Evolutionary conservation across 2,797 vertebrate genomes (phyloP).

Genomic region (Oryzias sinensis): DNA sequence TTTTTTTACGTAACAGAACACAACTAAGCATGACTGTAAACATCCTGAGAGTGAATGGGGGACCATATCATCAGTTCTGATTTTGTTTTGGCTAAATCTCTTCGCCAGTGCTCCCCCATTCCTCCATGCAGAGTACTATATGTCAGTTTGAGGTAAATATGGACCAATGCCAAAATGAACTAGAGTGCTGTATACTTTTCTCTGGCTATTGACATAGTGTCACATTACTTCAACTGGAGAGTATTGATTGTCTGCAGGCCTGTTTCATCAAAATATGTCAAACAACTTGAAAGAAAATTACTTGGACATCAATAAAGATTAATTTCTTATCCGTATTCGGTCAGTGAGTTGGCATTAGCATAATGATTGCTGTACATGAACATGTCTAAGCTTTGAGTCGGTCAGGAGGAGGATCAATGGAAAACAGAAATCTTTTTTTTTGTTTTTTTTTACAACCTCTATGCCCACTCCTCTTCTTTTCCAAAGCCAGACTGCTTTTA

Average conservation of each 20-base stretch:
- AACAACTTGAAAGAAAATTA: slow-evolving; percentile 51
- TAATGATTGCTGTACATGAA: slow-evolving; percentile 54
- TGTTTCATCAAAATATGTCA: slow-evolving; percentile 61
- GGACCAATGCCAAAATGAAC: slow-evolving; percentile 47
- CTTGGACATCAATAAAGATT: slow-evolving; percentile 66
- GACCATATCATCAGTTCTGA: slow-evolving; percentile 21
- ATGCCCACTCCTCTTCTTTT: slow-evolving; percentile 30
- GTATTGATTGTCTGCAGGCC: slow-evolving; percentile 51
- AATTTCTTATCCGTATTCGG: slow-evolving; percentile 47
- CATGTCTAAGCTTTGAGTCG: slow-evolving; percentile 54
- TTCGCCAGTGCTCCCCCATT: slow-evolving; percentile 8
- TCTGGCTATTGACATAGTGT: slow-evolving; percentile 52
- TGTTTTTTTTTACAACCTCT: slow-evolving; percentile 5
- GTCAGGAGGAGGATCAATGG: slow-evolving; percentile 64
- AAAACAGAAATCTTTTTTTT: slow-evolving; percentile 38
- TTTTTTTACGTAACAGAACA: slow-evolving; percentile 6
- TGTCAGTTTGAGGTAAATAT: slow-evolving; percentile 52
- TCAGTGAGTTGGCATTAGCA: slow-evolving; percentile 50
- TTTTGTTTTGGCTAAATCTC: slow-evolving; percentile 46
- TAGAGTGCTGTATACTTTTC: slow-evolving; percentile 31
- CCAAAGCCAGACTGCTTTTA: slow-evolving; percentile 51
- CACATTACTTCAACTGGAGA: slow-evolving; percentile 42
- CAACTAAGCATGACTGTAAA: slow-evolving; percentile 7
- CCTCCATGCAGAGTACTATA: slow-evolving; percentile 16
- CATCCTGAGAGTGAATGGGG: slow-evolving; percentile 13